A percentile compares a stretch with the other conserved stretches of the same genome.
Evolutionary conservation across 2,888 invertebrate genomes (phyloP).

Genomic region (Scaptodrosophila latifasciaeformis): DNA sequence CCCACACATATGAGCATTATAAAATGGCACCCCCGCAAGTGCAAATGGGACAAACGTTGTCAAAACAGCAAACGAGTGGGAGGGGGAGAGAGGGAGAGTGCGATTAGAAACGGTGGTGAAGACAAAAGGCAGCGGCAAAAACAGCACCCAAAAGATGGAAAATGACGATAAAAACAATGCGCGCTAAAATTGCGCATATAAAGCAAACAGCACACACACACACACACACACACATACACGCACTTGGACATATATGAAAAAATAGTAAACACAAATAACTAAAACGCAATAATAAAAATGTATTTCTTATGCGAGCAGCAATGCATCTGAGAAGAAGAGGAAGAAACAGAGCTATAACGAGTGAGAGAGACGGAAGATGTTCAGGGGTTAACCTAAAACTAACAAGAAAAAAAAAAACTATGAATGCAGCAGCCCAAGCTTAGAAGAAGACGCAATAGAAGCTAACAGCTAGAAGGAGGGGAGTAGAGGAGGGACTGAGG

Average conservation of each 20-base stretch:
- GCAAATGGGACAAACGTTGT: too few species aligned
- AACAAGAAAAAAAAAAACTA: constrained; percentile 22
- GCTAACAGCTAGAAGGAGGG: too few species aligned
- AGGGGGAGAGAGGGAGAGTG: too few species aligned
- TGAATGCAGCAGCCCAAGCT: constrained; percentile 12
- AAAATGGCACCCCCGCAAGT: too few species aligned
- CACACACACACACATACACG: constrained; percentile 8
- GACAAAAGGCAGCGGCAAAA: too few species aligned
- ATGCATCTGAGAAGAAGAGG: constrained; percentile 16
- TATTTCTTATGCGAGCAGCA: constrained; percentile 46
- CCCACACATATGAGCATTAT: too few species aligned
- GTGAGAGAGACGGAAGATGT: constrained; percentile 6
- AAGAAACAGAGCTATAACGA: neutral
- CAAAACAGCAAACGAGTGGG: too few species aligned
- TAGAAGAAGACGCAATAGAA: constrained; percentile 41
- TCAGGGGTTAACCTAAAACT: constrained; percentile 20
- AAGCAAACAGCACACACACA: too few species aligned
- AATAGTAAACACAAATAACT: constrained; percentile 31
- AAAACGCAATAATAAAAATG: constrained; percentile 52
- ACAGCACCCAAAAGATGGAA: neutral
- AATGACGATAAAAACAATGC: neutral
- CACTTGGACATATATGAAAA: too few species aligned
- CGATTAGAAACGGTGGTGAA: too few species aligned
- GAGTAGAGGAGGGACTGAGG: too few species aligned
- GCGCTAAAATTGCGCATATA: constrained; percentile 3